These are phyloP conservation scores for Crotalus helleri DNA, from an alignment of 2,113 vertebrate species.

Conservation along the genomic window DNA sequence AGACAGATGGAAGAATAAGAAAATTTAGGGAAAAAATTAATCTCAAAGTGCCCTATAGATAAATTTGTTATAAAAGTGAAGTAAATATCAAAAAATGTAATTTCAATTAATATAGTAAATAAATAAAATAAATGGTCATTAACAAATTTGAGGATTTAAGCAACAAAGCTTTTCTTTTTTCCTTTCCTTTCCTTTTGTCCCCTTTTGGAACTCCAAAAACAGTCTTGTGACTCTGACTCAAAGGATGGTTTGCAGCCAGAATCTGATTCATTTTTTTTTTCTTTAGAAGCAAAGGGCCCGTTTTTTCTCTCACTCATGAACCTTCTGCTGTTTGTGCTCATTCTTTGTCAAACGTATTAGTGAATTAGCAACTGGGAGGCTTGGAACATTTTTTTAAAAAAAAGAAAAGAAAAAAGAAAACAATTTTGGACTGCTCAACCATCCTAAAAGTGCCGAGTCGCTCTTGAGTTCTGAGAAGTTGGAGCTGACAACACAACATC, in stretches of 20 bases:
- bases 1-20: neutral
- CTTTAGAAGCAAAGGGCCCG: neutral
- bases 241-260: slow-evolving; percentile 48
- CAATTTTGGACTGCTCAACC: neutral
- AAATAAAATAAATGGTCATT: neutral
- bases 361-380: neutral
- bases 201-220: slow-evolving; percentile 23
- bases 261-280: slow-evolving; percentile 38
- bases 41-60: neutral
- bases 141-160: neutral
- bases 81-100: neutral
- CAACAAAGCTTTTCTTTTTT: neutral
- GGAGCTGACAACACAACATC: neutral
- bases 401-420: neutral
- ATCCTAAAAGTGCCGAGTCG: neutral
- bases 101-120: neutral
- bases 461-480: neutral
- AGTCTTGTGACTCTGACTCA: slow-evolving; percentile 64
- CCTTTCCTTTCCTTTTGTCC: neutral
- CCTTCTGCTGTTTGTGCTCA: neutral
- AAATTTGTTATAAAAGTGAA: neutral
- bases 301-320: neutral
- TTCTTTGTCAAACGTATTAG: neutral
- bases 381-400: neutral
- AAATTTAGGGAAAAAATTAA: neutral